Percentiles rank a stretch among this genome's conserved stretches.
phyloP scores from a whole-genome alignment of 2,113 vertebrate genomes.

The Takifugu flavidus region DNA sequence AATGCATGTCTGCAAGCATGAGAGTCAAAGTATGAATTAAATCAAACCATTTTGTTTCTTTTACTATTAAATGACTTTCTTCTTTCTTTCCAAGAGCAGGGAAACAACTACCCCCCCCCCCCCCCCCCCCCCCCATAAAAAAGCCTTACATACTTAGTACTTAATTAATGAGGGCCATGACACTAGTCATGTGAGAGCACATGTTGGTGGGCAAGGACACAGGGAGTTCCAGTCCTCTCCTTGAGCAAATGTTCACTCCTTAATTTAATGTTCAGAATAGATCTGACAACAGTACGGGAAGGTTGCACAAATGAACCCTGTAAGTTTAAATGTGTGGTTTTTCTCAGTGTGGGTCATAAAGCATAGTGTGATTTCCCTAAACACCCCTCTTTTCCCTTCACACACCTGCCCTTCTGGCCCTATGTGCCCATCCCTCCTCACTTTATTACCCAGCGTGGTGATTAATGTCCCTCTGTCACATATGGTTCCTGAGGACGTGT shows the following conservation, averaged over 20 bases:
- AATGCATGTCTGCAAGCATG: no score
- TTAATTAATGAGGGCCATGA: constrained; percentile 24
- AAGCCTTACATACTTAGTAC: constrained; percentile 34
- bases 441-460: constrained; percentile 68
- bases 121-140: not conserved
- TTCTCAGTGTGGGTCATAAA: constrained; percentile 62
- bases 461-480: constrained; percentile 72
- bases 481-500: constrained; percentile 30
- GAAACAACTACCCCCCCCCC: constrained; percentile 3
- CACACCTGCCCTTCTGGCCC: constrained; percentile 56
- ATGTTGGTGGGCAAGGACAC: constrained; percentile 1
- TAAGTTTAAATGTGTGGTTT: constrained; percentile 38
- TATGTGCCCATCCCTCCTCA: constrained; percentile 55
- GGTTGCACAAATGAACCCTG: constrained; percentile 34
- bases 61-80: constrained; percentile 12
- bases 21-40: no score
- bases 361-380: constrained; percentile 70
- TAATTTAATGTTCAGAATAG: constrained; percentile 16
- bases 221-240: not conserved
- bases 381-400: constrained; percentile 53
- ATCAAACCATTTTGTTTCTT: no score
- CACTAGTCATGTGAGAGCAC: constrained; percentile 5
- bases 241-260: constrained; percentile 8
- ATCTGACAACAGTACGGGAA: constrained; percentile 23
- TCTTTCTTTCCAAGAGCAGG: constrained; percentile 19